Evolutionary conservation across 2,113 vertebrate genomes (phyloP).

Genomic region (Chiloscyllium plagiosum): DNA sequence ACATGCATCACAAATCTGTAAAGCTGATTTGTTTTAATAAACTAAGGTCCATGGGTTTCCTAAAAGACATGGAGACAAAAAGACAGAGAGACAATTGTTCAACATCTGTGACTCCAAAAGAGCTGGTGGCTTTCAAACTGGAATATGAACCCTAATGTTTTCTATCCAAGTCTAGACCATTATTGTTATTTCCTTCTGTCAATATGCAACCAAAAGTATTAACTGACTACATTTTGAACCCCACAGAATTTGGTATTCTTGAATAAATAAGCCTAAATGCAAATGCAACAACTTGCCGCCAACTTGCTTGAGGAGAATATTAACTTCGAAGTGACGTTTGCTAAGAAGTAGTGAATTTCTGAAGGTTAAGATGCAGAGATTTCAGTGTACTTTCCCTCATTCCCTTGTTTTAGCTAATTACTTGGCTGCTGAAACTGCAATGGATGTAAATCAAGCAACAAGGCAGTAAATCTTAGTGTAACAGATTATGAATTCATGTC

Average conservation of each 20-base stretch:
- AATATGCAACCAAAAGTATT: neutral
- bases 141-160: neutral
- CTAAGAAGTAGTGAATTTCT: conserved; percentile 1
- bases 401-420: conserved; percentile 15
- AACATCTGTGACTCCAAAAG: neutral
- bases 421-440: neutral
- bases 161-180: neutral
- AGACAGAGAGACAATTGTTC: neutral
- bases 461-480: neutral
- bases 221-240: neutral
- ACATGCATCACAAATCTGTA: neutral
- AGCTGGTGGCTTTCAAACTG: neutral
- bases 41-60: neutral
- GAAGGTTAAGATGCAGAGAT: conserved; percentile 9
- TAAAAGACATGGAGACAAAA: neutral
- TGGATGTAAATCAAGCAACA: neutral
- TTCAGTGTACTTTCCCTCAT: neutral
- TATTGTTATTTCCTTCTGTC: neutral
- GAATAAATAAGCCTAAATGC: neutral
- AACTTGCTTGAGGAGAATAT: conserved; percentile 10
- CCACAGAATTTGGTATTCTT: neutral
- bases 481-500: conserved; percentile 22
- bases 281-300: neutral
- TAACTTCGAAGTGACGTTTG: conserved; percentile 6
- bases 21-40: neutral